Base-by-base conservation (phyloP, 1,140 invertebrate genomes). In the Lepidurus couesii region DNA sequence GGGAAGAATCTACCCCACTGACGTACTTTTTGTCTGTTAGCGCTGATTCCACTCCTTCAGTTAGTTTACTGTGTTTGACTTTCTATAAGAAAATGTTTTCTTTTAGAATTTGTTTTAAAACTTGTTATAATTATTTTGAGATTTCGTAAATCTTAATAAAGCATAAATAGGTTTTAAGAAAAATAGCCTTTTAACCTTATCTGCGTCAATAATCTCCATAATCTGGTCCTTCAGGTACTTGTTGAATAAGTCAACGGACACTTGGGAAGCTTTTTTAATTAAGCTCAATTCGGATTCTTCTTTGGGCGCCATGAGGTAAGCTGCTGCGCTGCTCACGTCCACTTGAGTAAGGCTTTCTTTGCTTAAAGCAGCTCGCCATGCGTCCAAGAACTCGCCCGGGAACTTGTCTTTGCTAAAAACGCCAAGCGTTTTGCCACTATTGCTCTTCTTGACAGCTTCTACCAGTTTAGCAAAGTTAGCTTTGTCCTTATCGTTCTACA, bases 211-310 rank as follows among this genome's bases (percentile, higher is more conserved):
- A 82, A 99, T 96, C 85, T 98, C 96, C 92, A 99, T 98, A 78
- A 99, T 95, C 86, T 99, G 95, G 86, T 98, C 95, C 86, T 96
- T 96, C 8, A 99, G 88, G 87, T 97, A 98, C 84, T 98, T 98
- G 42, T 91, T 94, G 84, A 97, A 99, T 6, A 99, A 90, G 87
- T 99, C 97, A 75, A 94, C 92, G 42, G 96, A 95, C 7, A 97
- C 93, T 82, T 94, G 86, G 82, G 92, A 95, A 0, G 98, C 96
- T 88, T 96, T 97, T 85, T 96, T 98, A 74, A 98, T 91, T n/a
- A 92, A 92, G 42, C 91, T 90, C 44, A 99, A 87, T 87, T 99
- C 98, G 1, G 89, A 84, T 80, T 99, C 97, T 86, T 99, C 97
- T 87, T 99, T 99, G 0, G 95, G 91, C 43, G 94, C 93, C 90